Percentiles rank a stretch among this genome's conserved stretches.
These are phyloP conservation scores for Drosophila erecta DNA, from an alignment of 1,140 invertebrate genomes.

Conservation along the genomic window DNA sequence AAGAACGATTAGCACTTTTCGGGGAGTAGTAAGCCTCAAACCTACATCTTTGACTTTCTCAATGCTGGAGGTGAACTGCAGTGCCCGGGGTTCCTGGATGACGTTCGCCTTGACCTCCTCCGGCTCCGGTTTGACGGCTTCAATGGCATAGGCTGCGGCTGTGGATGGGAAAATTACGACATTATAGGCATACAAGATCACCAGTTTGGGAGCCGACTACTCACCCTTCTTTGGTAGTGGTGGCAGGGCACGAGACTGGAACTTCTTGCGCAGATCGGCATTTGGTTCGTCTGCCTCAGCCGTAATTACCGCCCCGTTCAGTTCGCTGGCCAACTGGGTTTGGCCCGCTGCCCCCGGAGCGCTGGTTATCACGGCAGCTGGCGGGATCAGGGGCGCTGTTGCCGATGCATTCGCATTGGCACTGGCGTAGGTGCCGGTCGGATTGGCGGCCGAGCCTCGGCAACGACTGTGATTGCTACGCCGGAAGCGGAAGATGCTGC, in stretches of 20 bases:
- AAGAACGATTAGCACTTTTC: background rate
- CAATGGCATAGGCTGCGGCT: conserved; percentile 72
- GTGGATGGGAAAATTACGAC: background rate
- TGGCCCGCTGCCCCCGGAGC: conserved; percentile 20
- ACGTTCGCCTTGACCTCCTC: conserved; percentile 63
- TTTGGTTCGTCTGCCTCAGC: conserved; percentile 31
- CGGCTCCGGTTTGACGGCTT: conserved; percentile 62
- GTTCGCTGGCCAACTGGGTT: conserved; percentile 17
- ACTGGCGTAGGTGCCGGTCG: conserved; percentile 9
- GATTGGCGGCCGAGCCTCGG: conserved; percentile 24
- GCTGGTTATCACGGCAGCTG: conserved; percentile 15
- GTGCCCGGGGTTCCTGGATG: conserved; percentile 74
- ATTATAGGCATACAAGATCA: too few species aligned
- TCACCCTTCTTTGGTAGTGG: conserved; percentile 89
- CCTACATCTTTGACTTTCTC: conserved; percentile 97
- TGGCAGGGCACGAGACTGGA: conserved; percentile 89
- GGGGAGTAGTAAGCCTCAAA: conserved; percentile 42
- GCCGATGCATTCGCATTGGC: conserved; percentile 16
- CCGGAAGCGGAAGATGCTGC: conserved; percentile 92
- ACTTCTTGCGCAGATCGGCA: conserved; percentile 85
- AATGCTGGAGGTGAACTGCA: conserved; percentile 96
- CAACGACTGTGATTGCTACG: conserved; percentile 85
- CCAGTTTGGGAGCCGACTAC: background rate
- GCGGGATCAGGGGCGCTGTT: conserved; percentile 20
- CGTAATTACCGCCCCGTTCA: conserved; percentile 18